Percentiles rank a stretch among this genome's conserved stretches.
Conservation (phyloP, 2,888 invertebrate species). For the Drosophila longiperda region DNA sequence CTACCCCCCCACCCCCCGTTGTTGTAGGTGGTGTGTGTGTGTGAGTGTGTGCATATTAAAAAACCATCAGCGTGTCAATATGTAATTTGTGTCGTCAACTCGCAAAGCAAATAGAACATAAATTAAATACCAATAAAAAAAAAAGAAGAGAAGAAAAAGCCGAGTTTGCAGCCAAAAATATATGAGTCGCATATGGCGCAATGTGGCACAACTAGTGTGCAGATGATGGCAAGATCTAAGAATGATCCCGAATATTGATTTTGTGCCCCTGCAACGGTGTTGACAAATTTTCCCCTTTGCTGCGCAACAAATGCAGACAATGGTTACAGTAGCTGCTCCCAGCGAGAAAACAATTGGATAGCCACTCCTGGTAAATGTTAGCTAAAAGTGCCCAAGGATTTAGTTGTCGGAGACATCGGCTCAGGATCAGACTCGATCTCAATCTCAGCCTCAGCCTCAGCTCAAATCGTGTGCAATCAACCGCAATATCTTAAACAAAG, state of each 20-base stretch:
- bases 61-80: slow-evolving; percentile 82
- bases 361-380: slow-evolving; percentile 67
- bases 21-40: slow-evolving; percentile 23
- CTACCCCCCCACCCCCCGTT: slow-evolving; percentile 17
- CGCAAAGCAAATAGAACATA: slow-evolving; percentile 74
- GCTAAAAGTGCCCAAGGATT: slow-evolving; percentile 57
- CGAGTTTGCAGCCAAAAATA: slow-evolving; percentile 2
- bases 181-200: slow-evolving; percentile 40
- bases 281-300: slow-evolving; percentile 68
- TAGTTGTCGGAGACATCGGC: slow-evolving; percentile 2
- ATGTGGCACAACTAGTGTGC: slow-evolving; percentile 7
- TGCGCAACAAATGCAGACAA: slow-evolving; percentile 33
- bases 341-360: slow-evolving; percentile 51
- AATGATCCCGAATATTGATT: slow-evolving; percentile 65
- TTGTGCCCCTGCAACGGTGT: slow-evolving; percentile 42
- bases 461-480: slow-evolving; percentile 81
- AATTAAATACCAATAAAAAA: slow-evolving; percentile 74
- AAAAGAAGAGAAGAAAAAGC: not conserved
- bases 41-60: slow-evolving; percentile 77
- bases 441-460: slow-evolving; percentile 12
- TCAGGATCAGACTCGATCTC: slow-evolving; percentile 9
- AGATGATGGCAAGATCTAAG: slow-evolving; percentile 52
- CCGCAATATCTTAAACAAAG: slow-evolving; percentile 76
- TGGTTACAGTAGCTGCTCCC: slow-evolving; percentile 54
- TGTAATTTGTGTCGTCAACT: slow-evolving; percentile 79